These are phyloP conservation scores for Ploceus nigricollis DNA, from an alignment of 2,113 vertebrate genomes.

Conservation along the genomic window DNA sequence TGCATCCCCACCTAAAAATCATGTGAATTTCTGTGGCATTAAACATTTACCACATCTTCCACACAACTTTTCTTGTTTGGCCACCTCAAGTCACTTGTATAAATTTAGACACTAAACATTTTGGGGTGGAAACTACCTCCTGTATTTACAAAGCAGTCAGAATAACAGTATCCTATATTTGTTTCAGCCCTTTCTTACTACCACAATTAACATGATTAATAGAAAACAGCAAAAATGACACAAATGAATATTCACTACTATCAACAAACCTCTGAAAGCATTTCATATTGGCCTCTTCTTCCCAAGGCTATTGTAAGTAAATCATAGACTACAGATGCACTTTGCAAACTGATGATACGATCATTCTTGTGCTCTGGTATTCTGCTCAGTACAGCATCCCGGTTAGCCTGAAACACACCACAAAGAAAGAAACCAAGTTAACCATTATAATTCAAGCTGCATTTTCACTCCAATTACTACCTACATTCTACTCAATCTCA, in stretches of 20 bases:
- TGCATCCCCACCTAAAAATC: neutral
- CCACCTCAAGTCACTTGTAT: neutral
- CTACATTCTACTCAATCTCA: neutral
- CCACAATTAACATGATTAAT: neutral
- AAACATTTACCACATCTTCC: neutral
- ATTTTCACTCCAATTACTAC: neutral
- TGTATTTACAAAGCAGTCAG: neutral
- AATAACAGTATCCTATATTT: neutral
- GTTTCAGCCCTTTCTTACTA: neutral
- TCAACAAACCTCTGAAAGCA: constrained; percentile 91
- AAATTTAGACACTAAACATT: neutral
- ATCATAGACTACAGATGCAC: constrained; percentile 95
- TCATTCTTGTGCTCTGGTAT: constrained; percentile 96
- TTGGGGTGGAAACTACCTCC: neutral
- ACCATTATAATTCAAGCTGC: rapidly evolving
- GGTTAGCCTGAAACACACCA: constrained; percentile 84
- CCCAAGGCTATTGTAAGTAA: constrained; percentile 95
- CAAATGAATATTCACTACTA: neutral
- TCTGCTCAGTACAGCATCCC: constrained; percentile 94
- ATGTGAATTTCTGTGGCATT: neutral
- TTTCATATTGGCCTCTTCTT: constrained; percentile 96
- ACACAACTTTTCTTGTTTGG: neutral
- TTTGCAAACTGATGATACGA: constrained; percentile 96
- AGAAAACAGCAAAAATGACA: neutral
- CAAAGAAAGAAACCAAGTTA: neutral